Percentiles rank a stretch among this genome's conserved stretches.
Conservation (phyloP, 2,888 invertebrate genomes). For the Agrotis puta region DNA sequence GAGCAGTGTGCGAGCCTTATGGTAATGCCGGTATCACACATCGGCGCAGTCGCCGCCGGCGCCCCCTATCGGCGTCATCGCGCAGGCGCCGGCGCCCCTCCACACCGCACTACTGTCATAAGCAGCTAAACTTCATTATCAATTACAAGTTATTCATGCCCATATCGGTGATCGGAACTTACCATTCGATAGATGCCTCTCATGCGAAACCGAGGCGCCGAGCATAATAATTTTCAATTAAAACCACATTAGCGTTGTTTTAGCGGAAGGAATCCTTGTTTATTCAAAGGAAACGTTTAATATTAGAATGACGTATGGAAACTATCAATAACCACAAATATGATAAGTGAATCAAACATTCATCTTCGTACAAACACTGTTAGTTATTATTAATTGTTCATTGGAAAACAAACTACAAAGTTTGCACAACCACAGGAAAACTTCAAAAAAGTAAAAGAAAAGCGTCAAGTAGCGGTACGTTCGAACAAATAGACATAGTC, state of each 20-base stretch:
- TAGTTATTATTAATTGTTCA: background rate
- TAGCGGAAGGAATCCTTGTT: conserved; percentile 41
- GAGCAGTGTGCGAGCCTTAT: conserved; percentile 81
- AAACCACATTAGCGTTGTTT: conserved; percentile 57
- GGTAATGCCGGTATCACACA: conserved; percentile 86
- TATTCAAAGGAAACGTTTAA: conserved; percentile 41
- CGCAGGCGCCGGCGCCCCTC: conserved; percentile 76
- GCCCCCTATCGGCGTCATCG: conserved; percentile 84
- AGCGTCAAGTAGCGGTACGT: conserved; percentile 68
- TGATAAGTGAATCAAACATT: background rate
- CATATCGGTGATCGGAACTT: conserved; percentile 66
- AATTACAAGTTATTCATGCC: conserved; percentile 67
- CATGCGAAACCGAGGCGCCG: conserved; percentile 58
- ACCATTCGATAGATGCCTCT: conserved; percentile 61
- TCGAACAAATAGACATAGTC: conserved; percentile 75
- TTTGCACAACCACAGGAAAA: background rate
- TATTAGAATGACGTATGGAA: conserved; percentile 14
- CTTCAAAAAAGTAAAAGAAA: conserved; percentile 56
- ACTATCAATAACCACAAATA: conserved; percentile 6
- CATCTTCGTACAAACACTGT: background rate
- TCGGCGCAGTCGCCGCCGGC: conserved; percentile 80
- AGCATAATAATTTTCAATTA: conserved; percentile 65
- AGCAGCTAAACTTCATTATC: conserved; percentile 66
- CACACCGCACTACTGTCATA: conserved; percentile 58
- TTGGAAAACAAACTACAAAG: background rate